These are phyloP conservation scores for Pseudochromis fuscus DNA, from an alignment of 2,797 vertebrate species.

Conservation along the genomic window DNA sequence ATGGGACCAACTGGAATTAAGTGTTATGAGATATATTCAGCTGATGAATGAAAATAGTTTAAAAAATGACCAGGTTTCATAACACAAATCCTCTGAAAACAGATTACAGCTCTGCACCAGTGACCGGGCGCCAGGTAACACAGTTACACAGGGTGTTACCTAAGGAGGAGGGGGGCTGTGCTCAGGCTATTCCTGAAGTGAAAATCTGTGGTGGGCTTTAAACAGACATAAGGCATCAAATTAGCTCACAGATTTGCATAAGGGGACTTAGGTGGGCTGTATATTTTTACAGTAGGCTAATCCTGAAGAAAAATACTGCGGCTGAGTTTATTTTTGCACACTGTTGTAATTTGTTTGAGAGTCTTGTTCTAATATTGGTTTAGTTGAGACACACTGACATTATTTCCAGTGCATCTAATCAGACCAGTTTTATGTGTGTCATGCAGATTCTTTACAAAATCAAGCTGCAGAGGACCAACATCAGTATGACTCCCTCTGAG, in stretches of 20 bases:
- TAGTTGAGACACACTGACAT: too few relatives aligned
- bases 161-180: not conserved
- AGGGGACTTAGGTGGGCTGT: not conserved
- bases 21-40: too few relatives aligned
- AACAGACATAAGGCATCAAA: not conserved
- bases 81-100: constrained; percentile 36
- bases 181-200: constrained; percentile 29
- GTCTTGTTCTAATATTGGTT: too few relatives aligned
- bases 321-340: too few relatives aligned
- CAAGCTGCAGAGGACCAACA: constrained; percentile 62
- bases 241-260: not conserved
- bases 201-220: constrained; percentile 17
- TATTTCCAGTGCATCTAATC: too few relatives aligned
- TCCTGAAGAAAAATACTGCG: not conserved
- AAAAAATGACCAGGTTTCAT: constrained; percentile 29
- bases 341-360: too few relatives aligned
- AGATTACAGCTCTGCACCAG: constrained; percentile 24
- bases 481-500: constrained; percentile 71
- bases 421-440: not conserved
- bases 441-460: constrained; percentile 81
- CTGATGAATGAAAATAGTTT: too few relatives aligned
- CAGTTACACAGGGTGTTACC: constrained; percentile 1
- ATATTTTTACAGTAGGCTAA: not conserved
- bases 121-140: not conserved
- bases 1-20: too few relatives aligned